phyloP scores from a whole-genome alignment of 2,797 vertebrate species.

The Hemitrygon akajei region DNA sequence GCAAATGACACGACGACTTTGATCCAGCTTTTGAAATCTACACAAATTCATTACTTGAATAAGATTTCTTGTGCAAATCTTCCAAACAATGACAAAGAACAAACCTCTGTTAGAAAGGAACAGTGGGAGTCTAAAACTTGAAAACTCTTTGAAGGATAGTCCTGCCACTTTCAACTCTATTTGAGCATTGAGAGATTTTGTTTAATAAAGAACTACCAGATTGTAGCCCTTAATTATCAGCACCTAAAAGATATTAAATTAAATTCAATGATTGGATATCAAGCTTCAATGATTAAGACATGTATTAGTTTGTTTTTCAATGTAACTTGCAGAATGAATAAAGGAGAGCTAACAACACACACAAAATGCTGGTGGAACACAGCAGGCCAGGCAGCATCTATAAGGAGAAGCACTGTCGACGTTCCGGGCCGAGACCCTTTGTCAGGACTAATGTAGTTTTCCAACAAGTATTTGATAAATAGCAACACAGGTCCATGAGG shows the following conservation, averaged over 20 bases:
- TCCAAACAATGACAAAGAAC: not conserved
- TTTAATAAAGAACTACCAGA: not conserved
- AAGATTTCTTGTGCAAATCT: not conserved
- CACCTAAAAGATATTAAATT: not conserved
- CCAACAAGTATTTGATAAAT: too few relatives aligned
- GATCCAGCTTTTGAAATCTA: not conserved
- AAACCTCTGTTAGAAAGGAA: not conserved
- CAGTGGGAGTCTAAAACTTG: not conserved
- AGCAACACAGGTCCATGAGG: too few relatives aligned
- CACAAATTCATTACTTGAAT: not conserved
- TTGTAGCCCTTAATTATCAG: not conserved
- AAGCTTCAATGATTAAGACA: too few relatives aligned
- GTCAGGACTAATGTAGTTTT: too few relatives aligned
- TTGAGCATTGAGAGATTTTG: not conserved
- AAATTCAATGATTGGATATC: not conserved
- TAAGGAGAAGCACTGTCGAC: too few relatives aligned
- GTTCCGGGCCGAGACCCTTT: too few relatives aligned
- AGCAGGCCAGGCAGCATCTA: too few relatives aligned
- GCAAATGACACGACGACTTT: not conserved
- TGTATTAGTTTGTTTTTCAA: too few relatives aligned
- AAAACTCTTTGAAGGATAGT: not conserved
- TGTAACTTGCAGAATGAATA: too few relatives aligned
- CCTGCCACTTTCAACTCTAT: not conserved
- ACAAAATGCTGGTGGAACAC: too few relatives aligned
- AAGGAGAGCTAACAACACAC: too few relatives aligned